Evolutionary conservation across 1,140 invertebrate genomes (phyloP), one percentile per base, ranked within the genome.

Genomic region (Hycleus cichorii): DNA sequence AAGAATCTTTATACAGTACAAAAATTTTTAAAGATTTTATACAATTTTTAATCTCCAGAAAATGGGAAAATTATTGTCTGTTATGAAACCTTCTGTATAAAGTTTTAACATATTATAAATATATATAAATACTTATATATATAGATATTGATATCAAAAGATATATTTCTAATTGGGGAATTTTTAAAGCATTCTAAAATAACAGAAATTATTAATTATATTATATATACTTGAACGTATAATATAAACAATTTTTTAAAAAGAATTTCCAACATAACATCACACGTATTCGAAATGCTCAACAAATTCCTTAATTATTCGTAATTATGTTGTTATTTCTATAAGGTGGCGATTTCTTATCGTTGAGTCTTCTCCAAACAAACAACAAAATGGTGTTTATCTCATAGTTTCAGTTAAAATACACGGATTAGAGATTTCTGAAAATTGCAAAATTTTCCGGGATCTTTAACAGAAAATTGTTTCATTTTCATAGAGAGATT

Each of bases 291-390:
- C 40, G 10, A 9, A 52, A 51, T 58, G 57, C 49, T 51, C 44
- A 55, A 55, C 43, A 8, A 52, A 58, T 58, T 58, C 57, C 57
- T 58, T 58, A 58, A 58, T 58, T 58, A 58, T 52, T 58, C 43
- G 57, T 58, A 53, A 52, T 58, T 58, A 27, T 58, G 46, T 48
- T 58, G 44, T 45, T 48, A 48, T 44, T 50, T 44, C 44, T 50
- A 43, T 51, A 58, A 58, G 32, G 7, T 1, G 32, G 32, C 32
- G 32, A 32, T 32, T 1, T 18, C 18, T 18, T 18, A 18, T 1
- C 18, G 18, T 18, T 18, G 18, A 18, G 18, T 18, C 18, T 18
- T 18, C 18, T 18, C 18, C 18, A 18, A 18, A 18, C 18, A 18
- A 18, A 32, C 4, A 0, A 32, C 4, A 32, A 5, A 7, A 32